Percentiles rank a stretch among this genome's conserved stretches.
phyloP scores from a whole-genome alignment of 2,113 vertebrate species.

The Rousettus leschenaultii region DNA sequence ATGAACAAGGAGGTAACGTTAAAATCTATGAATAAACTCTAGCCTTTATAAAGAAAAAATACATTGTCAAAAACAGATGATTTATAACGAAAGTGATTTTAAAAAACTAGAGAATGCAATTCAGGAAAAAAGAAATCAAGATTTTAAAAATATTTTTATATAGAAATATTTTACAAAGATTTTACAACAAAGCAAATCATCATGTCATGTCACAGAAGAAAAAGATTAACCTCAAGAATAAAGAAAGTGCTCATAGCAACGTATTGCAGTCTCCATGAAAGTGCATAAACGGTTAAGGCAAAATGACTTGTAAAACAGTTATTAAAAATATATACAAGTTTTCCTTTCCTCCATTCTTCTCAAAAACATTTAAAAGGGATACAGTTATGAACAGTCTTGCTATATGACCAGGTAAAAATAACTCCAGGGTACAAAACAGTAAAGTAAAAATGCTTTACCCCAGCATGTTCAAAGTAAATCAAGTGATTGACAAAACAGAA shows the following conservation, averaged over 20 bases:
- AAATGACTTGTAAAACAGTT: conserved; percentile 58
- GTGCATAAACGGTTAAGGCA: conserved; percentile 70
- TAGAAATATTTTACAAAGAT: conserved; percentile 76
- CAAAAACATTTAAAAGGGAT: conserved; percentile 59
- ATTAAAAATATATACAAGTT: conserved; percentile 47
- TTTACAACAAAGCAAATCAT: conserved; percentile 75
- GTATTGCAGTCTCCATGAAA: conserved; percentile 75
- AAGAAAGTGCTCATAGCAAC: conserved; percentile 77
- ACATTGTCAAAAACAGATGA: background rate
- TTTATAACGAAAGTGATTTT: background rate
- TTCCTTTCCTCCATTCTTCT: background rate
- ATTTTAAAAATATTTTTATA: conserved; percentile 68
- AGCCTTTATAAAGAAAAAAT: background rate
- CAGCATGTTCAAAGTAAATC: background rate
- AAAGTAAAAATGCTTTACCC: conserved; percentile 9
- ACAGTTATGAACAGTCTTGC: background rate
- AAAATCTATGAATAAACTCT: background rate
- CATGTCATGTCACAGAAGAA: conserved; percentile 49
- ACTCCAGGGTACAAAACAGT: conserved; percentile 31
- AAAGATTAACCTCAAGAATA: conserved; percentile 65
- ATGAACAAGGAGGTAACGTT: background rate
- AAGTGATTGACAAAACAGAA: conserved; percentile 49
- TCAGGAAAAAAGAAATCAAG: conserved; percentile 29
- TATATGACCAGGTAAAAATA: conserved; percentile 35
- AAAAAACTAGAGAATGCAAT: background rate